phyloP scores from a whole-genome alignment of 1,140 invertebrate species.

The Armadillidium nasatum region DNA sequence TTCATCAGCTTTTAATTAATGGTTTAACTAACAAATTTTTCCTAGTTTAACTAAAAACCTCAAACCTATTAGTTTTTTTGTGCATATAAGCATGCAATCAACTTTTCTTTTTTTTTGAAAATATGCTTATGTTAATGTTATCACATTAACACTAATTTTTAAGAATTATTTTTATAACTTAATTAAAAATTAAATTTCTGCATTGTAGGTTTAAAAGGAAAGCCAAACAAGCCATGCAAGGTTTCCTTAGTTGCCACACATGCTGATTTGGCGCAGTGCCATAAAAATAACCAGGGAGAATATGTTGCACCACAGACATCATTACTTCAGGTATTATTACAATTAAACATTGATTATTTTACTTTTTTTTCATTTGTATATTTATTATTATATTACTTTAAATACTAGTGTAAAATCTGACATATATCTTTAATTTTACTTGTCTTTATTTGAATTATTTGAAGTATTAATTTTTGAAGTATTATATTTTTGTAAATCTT shows the following conservation, averaged over 20 bases:
- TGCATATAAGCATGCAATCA: too few species aligned
- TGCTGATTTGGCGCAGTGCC: conserved; percentile 56
- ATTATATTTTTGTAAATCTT: too few species aligned
- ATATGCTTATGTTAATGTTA: neutral
- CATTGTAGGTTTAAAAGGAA: conserved; percentile 56
- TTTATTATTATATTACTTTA: neutral
- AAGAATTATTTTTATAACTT: neutral
- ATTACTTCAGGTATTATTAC: conserved; percentile 51
- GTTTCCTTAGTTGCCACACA: conserved; percentile 65
- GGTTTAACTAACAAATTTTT: too few species aligned
- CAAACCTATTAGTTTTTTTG: too few species aligned
- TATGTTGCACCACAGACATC: conserved; percentile 58
- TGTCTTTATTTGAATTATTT: too few species aligned
- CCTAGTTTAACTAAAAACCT: too few species aligned
- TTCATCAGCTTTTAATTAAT: too few species aligned
- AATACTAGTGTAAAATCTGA: neutral
- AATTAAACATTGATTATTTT: neutral
- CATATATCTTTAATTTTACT: neutral
- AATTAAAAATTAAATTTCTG: conserved; percentile 10
- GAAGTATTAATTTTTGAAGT: too few species aligned
- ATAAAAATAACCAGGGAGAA: conserved; percentile 56
- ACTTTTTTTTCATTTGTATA: neutral
- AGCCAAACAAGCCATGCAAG: conserved; percentile 51
- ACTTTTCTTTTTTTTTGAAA: too few species aligned
- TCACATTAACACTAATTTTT: neutral